Evolutionary conservation across 2,888 invertebrate species (phyloP).

Genomic region (Eudasyphora cyanicolor): DNA sequence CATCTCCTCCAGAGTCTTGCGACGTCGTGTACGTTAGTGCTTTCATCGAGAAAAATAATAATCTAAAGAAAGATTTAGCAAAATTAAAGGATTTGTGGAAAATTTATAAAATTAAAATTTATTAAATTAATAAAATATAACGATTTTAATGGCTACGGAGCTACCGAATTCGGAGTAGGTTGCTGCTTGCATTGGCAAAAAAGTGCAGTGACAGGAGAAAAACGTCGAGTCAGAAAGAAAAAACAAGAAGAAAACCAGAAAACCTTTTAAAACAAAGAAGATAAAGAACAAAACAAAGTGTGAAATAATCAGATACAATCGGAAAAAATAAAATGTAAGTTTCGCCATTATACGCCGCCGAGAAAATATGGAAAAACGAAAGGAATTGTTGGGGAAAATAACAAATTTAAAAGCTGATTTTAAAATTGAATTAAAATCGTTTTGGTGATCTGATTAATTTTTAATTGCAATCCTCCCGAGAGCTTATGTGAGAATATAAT

Average conservation of each 20-base stretch:
- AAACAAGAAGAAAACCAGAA: constrained; percentile 33
- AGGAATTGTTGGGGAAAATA: constrained; percentile 17
- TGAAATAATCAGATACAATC: constrained; percentile 34
- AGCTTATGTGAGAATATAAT: not conserved
- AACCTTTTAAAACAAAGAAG: constrained; percentile 59
- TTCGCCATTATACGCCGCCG: too few species aligned
- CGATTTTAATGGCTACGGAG: not conserved
- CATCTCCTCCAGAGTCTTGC: too few species aligned
- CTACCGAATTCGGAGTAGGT: not conserved
- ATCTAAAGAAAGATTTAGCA: too few species aligned
- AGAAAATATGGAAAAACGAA: constrained; percentile 45
- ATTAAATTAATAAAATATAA: too few species aligned
- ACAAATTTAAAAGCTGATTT: not conserved
- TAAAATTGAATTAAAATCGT: not conserved
- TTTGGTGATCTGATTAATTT: not conserved
- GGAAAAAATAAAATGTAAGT: constrained; percentile 60
- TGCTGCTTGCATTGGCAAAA: not conserved
- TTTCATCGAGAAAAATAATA: too few species aligned
- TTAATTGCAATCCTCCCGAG: constrained; percentile 1
- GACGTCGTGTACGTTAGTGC: too few species aligned
- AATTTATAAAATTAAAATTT: too few species aligned
- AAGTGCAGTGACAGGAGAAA: not conserved
- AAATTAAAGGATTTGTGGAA: too few species aligned
- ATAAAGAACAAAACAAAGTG: constrained; percentile 65
- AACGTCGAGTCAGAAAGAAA: constrained; percentile 44